These are phyloP conservation scores for Pammene aurita DNA, from an alignment of 2,888 invertebrate genomes.

Conservation along the genomic window DNA sequence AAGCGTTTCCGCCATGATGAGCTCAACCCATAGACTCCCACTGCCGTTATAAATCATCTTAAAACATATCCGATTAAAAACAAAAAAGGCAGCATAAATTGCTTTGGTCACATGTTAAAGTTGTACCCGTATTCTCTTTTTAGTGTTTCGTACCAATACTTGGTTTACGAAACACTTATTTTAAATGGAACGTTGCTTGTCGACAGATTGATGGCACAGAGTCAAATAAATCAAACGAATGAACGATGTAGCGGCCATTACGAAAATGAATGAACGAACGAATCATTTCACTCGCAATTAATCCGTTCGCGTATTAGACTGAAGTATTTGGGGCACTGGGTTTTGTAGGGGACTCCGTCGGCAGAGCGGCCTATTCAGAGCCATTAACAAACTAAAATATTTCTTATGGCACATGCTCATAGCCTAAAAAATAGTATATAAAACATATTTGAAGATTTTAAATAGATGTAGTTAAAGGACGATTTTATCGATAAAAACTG, in stretches of 20 bases:
- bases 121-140: too few species aligned
- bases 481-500: too few species aligned
- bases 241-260: conserved; percentile 8
- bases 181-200: conserved; percentile 23
- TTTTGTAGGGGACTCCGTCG: neutral
- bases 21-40: too few species aligned
- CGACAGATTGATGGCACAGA: conserved; percentile 51
- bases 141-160: too few species aligned
- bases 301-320: neutral
- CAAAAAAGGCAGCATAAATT: neutral
- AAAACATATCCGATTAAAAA: neutral
- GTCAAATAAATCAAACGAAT: conserved; percentile 53
- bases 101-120: neutral
- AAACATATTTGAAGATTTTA: too few species aligned
- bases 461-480: too few species aligned
- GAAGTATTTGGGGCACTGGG: neutral
- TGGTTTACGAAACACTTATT: too few species aligned
- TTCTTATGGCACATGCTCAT: too few species aligned
- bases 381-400: too few species aligned
- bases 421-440: too few species aligned
- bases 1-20: too few species aligned
- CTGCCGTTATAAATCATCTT: neutral
- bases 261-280: conserved; percentile 25
- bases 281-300: conserved; percentile 25
- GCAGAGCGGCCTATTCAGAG: too few species aligned